A percentile compares a stretch with the other conserved stretches of the same genome.
Evolutionary conservation across 1,140 invertebrate species (phyloP).

Genomic region (Sipha flava): DNA sequence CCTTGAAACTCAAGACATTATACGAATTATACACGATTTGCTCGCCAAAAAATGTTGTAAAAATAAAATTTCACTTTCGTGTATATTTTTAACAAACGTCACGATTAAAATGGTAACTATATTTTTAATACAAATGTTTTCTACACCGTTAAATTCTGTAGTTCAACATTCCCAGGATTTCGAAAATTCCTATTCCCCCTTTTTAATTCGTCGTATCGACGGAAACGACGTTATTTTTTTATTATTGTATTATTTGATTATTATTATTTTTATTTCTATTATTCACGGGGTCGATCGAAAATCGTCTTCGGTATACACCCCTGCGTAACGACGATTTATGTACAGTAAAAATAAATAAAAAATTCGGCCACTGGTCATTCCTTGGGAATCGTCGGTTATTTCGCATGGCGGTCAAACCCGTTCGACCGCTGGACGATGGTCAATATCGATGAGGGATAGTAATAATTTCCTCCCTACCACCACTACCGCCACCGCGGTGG

Average conservation of each 20-base stretch:
- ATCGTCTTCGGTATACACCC: not conserved
- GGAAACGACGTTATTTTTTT: not conserved
- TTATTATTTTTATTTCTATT: not conserved
- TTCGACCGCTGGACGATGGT: slow-evolving; percentile 30
- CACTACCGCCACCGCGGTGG: not conserved
- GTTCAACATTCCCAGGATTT: not conserved
- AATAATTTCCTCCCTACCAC: not conserved
- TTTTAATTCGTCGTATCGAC: not conserved
- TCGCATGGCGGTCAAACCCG: slow-evolving; percentile 19
- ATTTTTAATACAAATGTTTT: no score
- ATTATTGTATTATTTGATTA: not conserved
- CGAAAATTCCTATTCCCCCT: not conserved
- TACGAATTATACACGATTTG: not conserved
- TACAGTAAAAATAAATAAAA: not conserved
- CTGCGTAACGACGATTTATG: not conserved
- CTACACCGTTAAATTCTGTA: not conserved
- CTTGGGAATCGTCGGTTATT: slow-evolving; percentile 29
- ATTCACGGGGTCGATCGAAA: not conserved
- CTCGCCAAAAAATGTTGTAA: not conserved
- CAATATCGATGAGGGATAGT: slow-evolving; percentile 26
- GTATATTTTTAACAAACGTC: not conserved
- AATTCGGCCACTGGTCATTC: slow-evolving; percentile 8
- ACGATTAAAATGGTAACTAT: no score
- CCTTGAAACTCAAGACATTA: not conserved
- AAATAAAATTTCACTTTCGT: slow-evolving; percentile 1